Evolutionary conservation across 2,113 vertebrate genomes (phyloP), one percentile per base, ranked within the genome.

Genomic region (Alectura lathami): DNA sequence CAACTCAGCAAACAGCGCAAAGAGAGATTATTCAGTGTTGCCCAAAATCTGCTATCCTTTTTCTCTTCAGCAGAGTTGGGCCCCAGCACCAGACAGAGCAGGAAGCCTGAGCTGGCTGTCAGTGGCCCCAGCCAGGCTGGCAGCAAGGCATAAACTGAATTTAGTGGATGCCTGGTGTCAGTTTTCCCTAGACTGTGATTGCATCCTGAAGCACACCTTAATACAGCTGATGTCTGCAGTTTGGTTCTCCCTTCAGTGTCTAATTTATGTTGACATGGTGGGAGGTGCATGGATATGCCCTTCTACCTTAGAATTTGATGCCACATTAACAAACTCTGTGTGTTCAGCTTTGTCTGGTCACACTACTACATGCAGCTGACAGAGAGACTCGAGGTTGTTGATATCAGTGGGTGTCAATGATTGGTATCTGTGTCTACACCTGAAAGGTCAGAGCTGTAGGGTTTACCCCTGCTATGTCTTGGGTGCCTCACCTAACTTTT

Each of bases 351-450:
- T 8, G 11, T 34, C 38, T 59, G 50, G 43, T 76, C 34, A 50
- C 36, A 27, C 30, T 9, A 0, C 27, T 48, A 3, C 17, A 48
- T 29, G 47, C 48, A 51, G 36, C 17, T 70, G 22, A 11, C 10
- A 26, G 32, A 72, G 63, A 60, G 22, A 21, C 13, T 27, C 14
- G 14, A 63, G 43, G n/a, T 11, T 9, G 29, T 32, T 17, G 64
- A 4, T 57, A 22, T 3, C 32, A 1, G 13, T 2, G 23, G 60
- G 27, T 40, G 17, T 62, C 36, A 62, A 5, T 40, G 36, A 40
- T 27, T 11, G 64, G 2, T 64, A 26, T 3, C 36, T 2, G 18
- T 2, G n/a, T 50, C 7, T 45, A 4, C 1, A 1, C n/a, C 9
- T 34, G 40, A 68, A 38, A 72, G 34, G 23, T 43, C 3, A 3